Conservation (phyloP, 2,113 vertebrate genomes). For the Orcinus orca region DNA sequence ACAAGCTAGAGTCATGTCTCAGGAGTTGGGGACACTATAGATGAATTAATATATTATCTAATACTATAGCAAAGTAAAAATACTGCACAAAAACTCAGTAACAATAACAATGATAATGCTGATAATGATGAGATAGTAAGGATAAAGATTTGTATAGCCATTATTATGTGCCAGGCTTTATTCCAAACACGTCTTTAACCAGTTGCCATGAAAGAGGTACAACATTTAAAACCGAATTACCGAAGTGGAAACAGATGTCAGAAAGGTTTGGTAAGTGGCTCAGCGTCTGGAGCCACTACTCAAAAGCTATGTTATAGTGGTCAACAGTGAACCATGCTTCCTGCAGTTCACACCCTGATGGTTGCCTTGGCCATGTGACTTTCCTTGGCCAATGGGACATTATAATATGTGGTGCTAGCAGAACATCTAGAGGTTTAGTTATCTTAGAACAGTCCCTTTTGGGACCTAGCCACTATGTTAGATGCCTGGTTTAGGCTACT, state of each 20-base stretch:
- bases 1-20: neutral
- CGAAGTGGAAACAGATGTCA: neutral
- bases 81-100: neutral
- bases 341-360: neutral
- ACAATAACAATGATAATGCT: neutral
- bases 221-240: neutral
- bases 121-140: neutral
- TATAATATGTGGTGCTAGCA: neutral
- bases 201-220: neutral
- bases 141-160: neutral
- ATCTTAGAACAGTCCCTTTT: neutral
- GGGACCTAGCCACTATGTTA: neutral
- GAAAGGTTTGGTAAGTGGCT: neutral
- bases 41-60: neutral
- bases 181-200: neutral
- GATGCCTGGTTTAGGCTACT: neutral
- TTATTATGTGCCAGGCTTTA: neutral
- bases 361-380: neutral
- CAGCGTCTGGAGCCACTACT: neutral
- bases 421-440: neutral
- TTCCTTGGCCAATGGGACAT: neutral
- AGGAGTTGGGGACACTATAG: neutral
- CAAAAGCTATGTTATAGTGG: neutral
- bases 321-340: neutral
- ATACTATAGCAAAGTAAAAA: neutral